Evolutionary conservation across 2,888 invertebrate species (phyloP), one percentile per base, ranked within the genome.

Genomic region (Antitype chi): DNA sequence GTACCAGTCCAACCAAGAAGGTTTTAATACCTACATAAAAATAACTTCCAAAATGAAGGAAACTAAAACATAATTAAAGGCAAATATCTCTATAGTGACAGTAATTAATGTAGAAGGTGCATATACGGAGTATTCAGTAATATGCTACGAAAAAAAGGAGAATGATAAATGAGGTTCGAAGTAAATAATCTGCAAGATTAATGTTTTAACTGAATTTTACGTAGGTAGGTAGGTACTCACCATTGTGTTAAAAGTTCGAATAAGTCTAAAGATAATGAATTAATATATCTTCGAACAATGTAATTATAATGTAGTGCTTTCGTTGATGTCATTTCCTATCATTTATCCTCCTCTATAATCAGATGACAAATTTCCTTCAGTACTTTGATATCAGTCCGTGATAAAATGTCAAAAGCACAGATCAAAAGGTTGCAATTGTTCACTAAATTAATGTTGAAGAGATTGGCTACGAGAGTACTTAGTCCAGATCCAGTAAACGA

Each of bases 181-280:
- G 49, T 59, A 71, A 82, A 85, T 74, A 72, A 74, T 78, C 73
- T 72, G 71, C 25, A 82, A 70, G 71, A 85, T 78, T 78, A 84
- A 82, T 82, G 63, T 59, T 72, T 74, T 28, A 72, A 47, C 72
- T 70, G 55, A 62, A 57, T 71, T 69, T 76, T 64, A 47, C 53
- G 52, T 25, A 49, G n/a, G 57, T 64, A 47, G 49, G 52, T 25
- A 49, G n/a, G 57, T 53, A 23, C 32, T 47, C n/a, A 73, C 23
- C 32, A 73, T 38, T 53, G 32, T 59, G 57, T 62, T 69, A 47
- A 70, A 68, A 69, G 6, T 55, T 32, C 23, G 49, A 59, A 75
- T 75, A 60, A 25, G 8, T 64, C 49, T 28, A 32, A 63, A 72
- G 60, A 43, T 3, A 66, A 66, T 63, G 0, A 70, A 67, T 66